Conservation (phyloP, 2,888 invertebrate species). For the Agrilus cyanescens region DNA sequence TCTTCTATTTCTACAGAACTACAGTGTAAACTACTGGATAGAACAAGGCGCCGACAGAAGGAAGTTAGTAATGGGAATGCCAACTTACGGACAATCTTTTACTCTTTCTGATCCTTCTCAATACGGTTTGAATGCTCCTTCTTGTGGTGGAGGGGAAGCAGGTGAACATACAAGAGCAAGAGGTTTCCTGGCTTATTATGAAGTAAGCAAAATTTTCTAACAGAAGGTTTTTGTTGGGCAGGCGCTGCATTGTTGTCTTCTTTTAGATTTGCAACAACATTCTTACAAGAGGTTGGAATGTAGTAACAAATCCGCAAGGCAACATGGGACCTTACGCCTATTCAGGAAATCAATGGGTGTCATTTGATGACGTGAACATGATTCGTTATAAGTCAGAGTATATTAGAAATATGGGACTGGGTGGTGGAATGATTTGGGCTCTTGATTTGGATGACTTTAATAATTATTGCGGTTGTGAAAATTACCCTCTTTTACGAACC, state of each 20-base stretch:
- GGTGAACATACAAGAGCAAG: constrained; percentile 79
- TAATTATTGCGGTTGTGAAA: constrained; percentile 69
- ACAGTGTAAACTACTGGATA: constrained; percentile 80
- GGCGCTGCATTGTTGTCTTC: neutral
- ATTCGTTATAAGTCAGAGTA: constrained; percentile 73
- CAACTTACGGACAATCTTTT: constrained; percentile 84
- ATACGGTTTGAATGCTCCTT: constrained; percentile 58
- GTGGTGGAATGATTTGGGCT: constrained; percentile 85
- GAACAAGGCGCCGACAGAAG: constrained; percentile 63
- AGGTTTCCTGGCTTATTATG: constrained; percentile 81
- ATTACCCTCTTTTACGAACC: constrained; percentile 65
- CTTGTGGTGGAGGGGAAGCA: constrained; percentile 80
- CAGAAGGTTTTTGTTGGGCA: neutral
- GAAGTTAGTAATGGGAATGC: constrained; percentile 77
- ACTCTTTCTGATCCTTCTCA: constrained; percentile 57
- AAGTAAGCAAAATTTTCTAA: constrained; percentile 39
- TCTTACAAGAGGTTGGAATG: constrained; percentile 61
- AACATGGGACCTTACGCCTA: constrained; percentile 83
- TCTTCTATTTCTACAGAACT: constrained; percentile 54
- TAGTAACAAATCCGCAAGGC: constrained; percentile 61
- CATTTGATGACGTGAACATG: constrained; percentile 81
- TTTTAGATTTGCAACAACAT: constrained; percentile 70
- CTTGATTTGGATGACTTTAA: constrained; percentile 79
- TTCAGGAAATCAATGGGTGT: constrained; percentile 80
- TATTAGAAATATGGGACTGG: constrained; percentile 65